Conservation (phyloP, 2,888 invertebrate genomes). For the Cantharis rufa region DNA sequence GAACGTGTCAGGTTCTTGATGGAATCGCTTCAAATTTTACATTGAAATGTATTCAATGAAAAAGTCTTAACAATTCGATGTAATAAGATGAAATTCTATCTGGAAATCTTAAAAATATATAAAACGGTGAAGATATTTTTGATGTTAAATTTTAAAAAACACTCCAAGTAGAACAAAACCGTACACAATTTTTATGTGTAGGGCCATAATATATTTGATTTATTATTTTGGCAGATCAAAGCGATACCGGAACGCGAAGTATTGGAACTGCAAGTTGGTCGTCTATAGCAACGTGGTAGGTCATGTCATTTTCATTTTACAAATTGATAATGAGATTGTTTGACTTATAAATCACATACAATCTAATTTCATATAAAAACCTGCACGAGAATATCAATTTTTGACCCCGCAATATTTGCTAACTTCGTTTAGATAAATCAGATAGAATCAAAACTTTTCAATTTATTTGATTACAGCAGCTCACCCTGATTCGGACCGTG, state of each 20-base stretch:
- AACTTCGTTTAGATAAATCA: neutral
- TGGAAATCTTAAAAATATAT: neutral
- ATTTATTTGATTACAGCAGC: neutral
- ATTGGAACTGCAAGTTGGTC: neutral
- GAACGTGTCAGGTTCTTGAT: neutral
- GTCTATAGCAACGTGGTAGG: constrained; percentile 6
- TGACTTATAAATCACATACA: constrained; percentile 9
- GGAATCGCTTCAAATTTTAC: neutral
- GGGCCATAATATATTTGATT: neutral
- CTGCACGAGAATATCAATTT: neutral
- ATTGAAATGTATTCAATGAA: neutral
- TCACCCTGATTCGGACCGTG: neutral
- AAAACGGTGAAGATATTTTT: neutral
- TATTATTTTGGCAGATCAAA: neutral
- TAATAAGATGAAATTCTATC: neutral
- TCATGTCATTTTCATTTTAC: constrained; percentile 12
- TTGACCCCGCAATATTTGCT: neutral
- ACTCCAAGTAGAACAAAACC: neutral
- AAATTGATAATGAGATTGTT: constrained; percentile 13
- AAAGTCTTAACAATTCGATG: neutral
- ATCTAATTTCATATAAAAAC: constrained; percentile 13
- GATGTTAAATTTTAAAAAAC: neutral
- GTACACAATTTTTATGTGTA: neutral
- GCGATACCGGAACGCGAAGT: neutral
- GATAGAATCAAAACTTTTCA: neutral